Conservation (phyloP, 2,797 vertebrate species). For the Hozukius guyotensis region DNA sequence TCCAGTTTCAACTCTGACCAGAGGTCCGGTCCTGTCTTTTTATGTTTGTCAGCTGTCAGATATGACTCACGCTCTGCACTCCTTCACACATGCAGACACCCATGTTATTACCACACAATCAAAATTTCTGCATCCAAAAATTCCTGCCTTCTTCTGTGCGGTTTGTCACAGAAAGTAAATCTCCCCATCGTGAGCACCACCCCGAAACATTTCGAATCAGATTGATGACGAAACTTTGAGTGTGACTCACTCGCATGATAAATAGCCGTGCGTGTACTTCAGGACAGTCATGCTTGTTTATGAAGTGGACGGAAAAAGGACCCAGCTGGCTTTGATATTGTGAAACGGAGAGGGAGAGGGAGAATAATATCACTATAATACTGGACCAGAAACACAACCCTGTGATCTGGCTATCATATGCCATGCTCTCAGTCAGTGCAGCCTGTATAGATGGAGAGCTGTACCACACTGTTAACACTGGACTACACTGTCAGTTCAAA, state of each 20-base stretch:
- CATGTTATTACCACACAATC: conserved; percentile 27
- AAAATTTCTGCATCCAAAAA: conserved; percentile 26
- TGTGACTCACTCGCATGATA: conserved; percentile 64
- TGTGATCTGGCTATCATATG: conserved; percentile 62
- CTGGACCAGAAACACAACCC: conserved; percentile 34
- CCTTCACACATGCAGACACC: conserved; percentile 14
- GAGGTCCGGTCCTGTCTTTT: conserved; percentile 12
- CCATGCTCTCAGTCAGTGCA: conserved; percentile 49
- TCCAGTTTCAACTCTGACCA: conserved; percentile 39
- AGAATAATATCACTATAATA: conserved; percentile 41
- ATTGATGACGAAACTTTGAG: conserved; percentile 56
- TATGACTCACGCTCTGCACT: conserved; percentile 42
- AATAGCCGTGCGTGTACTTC: conserved; percentile 53
- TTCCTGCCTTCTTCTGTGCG: conserved; percentile 24
- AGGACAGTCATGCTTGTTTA: conserved; percentile 72
- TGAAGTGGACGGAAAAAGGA: conserved; percentile 69
- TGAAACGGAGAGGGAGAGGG: conserved; percentile 58
- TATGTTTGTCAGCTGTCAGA: conserved; percentile 45
- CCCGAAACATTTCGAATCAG: conserved; percentile 39
- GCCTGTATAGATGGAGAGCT: conserved; percentile 44
- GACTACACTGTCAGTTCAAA: conserved; percentile 69
- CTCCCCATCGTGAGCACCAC: conserved; percentile 37
- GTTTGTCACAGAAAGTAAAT: conserved; percentile 50
- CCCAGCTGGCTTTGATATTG: conserved; percentile 78
- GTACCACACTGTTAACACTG: conserved; percentile 49